A percentile compares a stretch with the other conserved stretches of the same genome.
phyloP scores from a whole-genome alignment of 2,797 vertebrate species.

The Centroberyx gerrardi region DNA sequence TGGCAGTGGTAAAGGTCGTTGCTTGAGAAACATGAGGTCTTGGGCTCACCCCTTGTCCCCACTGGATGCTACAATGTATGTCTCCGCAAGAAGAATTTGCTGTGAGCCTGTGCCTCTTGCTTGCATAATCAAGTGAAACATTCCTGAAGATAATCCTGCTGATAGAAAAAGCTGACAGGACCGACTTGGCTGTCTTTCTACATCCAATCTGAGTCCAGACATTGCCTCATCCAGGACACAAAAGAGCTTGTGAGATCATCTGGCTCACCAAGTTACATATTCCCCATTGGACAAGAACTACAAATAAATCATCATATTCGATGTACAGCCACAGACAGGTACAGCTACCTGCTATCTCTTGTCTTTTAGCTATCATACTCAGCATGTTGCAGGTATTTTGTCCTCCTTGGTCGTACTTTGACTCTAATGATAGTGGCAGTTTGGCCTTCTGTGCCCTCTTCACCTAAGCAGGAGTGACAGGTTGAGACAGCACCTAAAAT shows the following conservation, averaged over 20 bases:
- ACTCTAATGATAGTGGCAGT: constrained; percentile 61
- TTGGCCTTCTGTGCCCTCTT: constrained; percentile 66
- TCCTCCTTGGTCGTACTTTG: constrained; percentile 45
- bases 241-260: constrained; percentile 38
- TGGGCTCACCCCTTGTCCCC: neutral
- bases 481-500: constrained; percentile 61
- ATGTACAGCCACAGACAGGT: neutral
- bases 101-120: neutral
- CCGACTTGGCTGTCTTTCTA: constrained; percentile 16
- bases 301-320: constrained; percentile 5
- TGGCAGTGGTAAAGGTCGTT: neutral
- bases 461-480: constrained; percentile 39
- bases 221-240: constrained; percentile 22
- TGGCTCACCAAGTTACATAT: constrained; percentile 12
- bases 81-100: neutral
- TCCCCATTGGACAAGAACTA: constrained; percentile 10
- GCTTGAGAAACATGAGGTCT: constrained; percentile 3
- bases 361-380: constrained; percentile 29
- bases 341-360: constrained; percentile 3
- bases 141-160: constrained; percentile 2
- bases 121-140: constrained; percentile 6
- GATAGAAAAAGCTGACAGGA: constrained; percentile 1
- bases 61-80: constrained; percentile 3
- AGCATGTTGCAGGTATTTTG: constrained; percentile 47
- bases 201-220: constrained; percentile 5